Percentiles rank a stretch among this genome's conserved stretches.
Conservation (phyloP, 2,113 vertebrate genomes). For the Morone saxatilis region DNA sequence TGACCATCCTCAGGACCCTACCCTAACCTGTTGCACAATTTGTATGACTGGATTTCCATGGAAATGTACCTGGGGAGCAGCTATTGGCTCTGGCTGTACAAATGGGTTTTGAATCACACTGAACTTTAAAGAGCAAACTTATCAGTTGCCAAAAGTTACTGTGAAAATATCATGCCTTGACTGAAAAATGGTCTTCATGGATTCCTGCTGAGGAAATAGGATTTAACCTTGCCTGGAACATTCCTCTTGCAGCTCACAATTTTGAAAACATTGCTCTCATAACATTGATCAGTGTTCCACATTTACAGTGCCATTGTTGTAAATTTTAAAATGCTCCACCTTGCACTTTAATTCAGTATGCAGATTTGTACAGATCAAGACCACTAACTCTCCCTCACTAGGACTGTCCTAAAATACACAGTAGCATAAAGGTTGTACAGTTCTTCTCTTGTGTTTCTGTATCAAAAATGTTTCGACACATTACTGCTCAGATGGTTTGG, state of each 20-base stretch:
- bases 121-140: slow-evolving; percentile 48
- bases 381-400: too few species aligned
- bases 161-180: slow-evolving; percentile 20
- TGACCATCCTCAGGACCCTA: neutral
- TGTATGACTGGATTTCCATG: slow-evolving; percentile 22
- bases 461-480: too few species aligned
- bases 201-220: slow-evolving; percentile 16
- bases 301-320: too few species aligned
- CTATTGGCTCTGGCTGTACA: neutral
- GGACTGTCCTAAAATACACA: too few species aligned
- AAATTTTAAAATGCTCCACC: neutral
- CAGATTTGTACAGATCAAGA: too few species aligned
- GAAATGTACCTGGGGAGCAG: slow-evolving; percentile 15
- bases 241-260: neutral
- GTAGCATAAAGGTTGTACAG: too few species aligned
- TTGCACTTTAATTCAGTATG: neutral
- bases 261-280: slow-evolving; percentile 6
- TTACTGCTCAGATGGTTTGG: too few species aligned
- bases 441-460: too few species aligned
- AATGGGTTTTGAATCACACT: slow-evolving; percentile 31
- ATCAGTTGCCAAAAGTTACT: slow-evolving; percentile 27
- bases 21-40: slow-evolving; percentile 17
- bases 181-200: neutral
- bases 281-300: neutral
- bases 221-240: slow-evolving; percentile 20